Base-by-base conservation (phyloP, 2,888 invertebrate genomes). In the Ochropleura plecta region DNA sequence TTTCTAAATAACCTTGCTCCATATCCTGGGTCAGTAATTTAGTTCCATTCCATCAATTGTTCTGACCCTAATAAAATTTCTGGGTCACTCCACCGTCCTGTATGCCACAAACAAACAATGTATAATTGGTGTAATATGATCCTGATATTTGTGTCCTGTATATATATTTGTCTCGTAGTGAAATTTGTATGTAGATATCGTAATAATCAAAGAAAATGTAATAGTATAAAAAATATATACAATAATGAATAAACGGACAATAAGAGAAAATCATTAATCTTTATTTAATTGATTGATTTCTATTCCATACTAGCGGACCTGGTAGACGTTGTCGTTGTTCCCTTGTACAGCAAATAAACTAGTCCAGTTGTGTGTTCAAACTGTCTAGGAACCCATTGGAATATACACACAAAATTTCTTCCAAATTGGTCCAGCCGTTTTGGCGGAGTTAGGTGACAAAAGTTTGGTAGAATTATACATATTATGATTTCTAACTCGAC, bases 11-110 rank as follows among this genome's bases (percentile, higher is more conserved):
- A 30, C 78, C 66, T 67, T 59, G 81, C 40, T 46, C 81, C 6
- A 74, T n/a, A 80, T 80, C 40, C 42, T 40, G 12, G 16, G 20
- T 51, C 53, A 20, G 20, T 74, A 66, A 49, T 66, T 78, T 55
- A 73, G 59, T 66, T 81, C 16, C 18, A 74, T 59, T 60, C 64
- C 65, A 80, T 65, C 75, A 78, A 81, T 78, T 78, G 75, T 60
- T 20, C 65, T 81, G 75, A 60, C 81, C 60, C 53, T 62, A 78
- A 60, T 78, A 62, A 49, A 44, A 18, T 49, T 81, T 74, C 81
- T 66, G 48, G 75, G 78, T 65, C 81, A 53, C 9, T 42, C n/a
- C 44, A n/a, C 55, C 57, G 42, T n/a, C 46, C 60, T 7, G 46
- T 59, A 5, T 42, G 3, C 9, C 12, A 20, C 30, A 40, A 55